Percentiles rank a stretch among this genome's conserved stretches.
phyloP scores from a whole-genome alignment of 1,140 invertebrate genomes.

The Trichonephila clavipes region DNA sequence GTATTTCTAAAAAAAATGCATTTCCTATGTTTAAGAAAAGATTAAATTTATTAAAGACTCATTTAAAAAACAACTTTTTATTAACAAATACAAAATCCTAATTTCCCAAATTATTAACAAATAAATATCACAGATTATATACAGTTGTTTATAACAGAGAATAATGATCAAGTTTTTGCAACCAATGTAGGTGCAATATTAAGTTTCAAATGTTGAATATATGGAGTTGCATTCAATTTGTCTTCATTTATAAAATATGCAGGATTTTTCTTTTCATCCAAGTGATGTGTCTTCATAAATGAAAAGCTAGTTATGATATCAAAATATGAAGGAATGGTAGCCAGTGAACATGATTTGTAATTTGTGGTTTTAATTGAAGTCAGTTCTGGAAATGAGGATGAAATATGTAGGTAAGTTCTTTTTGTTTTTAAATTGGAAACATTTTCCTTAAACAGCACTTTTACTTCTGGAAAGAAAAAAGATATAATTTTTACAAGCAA shows the following conservation, averaged over 20 bases:
- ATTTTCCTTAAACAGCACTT: background rate
- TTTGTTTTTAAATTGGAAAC: background rate
- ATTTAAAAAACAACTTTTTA: too few species aligned
- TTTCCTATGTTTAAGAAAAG: too few species aligned
- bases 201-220: background rate
- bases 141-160: background rate
- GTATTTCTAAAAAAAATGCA: too few species aligned
- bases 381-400: conserved; percentile 54
- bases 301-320: background rate
- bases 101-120: background rate
- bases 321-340: background rate
- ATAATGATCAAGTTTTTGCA: background rate
- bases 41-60: too few species aligned
- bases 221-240: background rate
- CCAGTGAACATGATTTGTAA: background rate
- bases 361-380: background rate
- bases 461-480: background rate
- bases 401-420: background rate
- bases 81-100: background rate
- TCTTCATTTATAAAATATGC: conserved; percentile 3
- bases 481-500: too few species aligned
- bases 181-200: background rate
- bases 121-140: conserved; percentile 1
- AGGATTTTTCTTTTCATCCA: background rate
- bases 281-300: background rate